phyloP scores from a whole-genome alignment of 2,888 invertebrate species.

The Rhabditoides inermis region DNA sequence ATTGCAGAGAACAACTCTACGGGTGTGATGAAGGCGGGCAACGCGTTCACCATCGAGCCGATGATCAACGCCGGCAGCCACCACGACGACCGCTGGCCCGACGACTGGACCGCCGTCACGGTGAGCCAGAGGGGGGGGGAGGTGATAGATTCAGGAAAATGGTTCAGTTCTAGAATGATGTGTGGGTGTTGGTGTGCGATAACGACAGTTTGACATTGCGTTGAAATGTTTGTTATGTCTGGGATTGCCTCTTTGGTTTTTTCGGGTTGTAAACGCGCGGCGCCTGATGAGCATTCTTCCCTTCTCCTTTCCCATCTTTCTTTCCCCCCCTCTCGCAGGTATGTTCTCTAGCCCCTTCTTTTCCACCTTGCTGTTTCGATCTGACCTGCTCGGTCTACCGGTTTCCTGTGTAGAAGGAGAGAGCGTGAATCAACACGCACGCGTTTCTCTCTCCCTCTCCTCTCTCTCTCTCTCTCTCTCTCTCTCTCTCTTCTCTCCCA shows the following conservation, averaged over 20 bases:
- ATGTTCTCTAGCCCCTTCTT: no score
- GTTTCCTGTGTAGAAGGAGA: no score
- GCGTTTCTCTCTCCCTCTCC: not conserved
- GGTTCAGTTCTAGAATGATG: not conserved
- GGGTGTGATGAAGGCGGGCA: slow-evolving; percentile 96
- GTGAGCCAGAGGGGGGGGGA: slow-evolving; percentile 36
- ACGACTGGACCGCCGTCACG: slow-evolving; percentile 86
- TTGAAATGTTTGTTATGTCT: no score
- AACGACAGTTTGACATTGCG: no score
- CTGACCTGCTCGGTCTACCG: no score
- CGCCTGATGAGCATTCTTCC: no score
- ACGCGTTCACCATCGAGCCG: slow-evolving; percentile 96
- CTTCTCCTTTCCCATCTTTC: no score
- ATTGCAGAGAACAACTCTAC: slow-evolving; percentile 84
- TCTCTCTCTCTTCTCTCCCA: not conserved
- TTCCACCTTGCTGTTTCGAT: no score
- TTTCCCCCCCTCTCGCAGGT: no score
- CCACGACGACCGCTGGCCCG: slow-evolving; percentile 69
- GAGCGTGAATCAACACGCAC: no score
- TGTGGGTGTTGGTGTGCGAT: slow-evolving; percentile 2
- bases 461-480: not conserved
- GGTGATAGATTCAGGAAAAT: slow-evolving; percentile 2
- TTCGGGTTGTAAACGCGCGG: no score
- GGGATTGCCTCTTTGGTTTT: no score
- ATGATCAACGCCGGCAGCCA: slow-evolving; percentile 77